These are phyloP conservation scores for Progne subis DNA, from an alignment of 2,113 vertebrate genomes.

Conservation along the genomic window DNA sequence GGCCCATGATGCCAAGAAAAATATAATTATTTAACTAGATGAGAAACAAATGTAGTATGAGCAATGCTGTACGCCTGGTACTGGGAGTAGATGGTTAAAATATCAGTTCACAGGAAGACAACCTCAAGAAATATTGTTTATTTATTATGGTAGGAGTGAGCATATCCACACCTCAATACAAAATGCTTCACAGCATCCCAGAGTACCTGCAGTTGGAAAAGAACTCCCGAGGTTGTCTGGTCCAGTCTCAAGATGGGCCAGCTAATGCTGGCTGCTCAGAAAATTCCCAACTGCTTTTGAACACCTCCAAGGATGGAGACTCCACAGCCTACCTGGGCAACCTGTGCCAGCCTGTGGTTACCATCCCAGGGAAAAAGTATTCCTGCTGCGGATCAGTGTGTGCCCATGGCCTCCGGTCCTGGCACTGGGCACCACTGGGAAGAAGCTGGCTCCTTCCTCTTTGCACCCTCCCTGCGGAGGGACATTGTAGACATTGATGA, in stretches of 20 bases:
- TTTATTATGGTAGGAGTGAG: not conserved
- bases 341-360: fast-evolving
- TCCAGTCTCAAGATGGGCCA: not conserved
- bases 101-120: not conserved
- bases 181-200: not conserved
- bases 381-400: not conserved
- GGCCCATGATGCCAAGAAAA: not conserved
- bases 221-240: not conserved
- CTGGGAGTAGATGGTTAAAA: not conserved
- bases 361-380: not conserved
- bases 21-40: not conserved
- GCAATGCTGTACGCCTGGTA: fast-evolving
- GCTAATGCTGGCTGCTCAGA: not conserved
- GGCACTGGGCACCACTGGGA: not conserved
- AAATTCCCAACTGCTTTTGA: not conserved
- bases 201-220: not conserved
- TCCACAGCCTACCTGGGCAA: not conserved
- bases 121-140: not conserved
- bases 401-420: not conserved
- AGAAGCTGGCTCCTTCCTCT: not conserved
- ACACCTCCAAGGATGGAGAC: not conserved
- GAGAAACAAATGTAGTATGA: not conserved
- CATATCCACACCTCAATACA: not conserved
- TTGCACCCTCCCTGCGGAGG: not conserved
- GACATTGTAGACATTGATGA: not conserved